These are phyloP conservation scores for Lampris megalopsis DNA, from an alignment of 2,113 vertebrate species.

Conservation along the genomic window DNA sequence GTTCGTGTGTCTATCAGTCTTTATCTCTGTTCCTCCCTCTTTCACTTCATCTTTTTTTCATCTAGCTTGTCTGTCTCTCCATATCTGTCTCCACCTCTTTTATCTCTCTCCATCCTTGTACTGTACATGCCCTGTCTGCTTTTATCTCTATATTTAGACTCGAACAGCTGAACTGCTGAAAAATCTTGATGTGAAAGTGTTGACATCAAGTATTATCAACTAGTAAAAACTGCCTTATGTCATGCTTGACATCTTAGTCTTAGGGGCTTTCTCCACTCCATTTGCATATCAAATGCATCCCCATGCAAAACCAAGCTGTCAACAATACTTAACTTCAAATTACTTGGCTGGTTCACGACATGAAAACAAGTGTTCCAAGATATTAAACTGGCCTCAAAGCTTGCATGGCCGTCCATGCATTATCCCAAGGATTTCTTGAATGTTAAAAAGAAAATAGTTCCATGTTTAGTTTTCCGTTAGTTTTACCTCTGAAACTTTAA, in stretches of 20 bases:
- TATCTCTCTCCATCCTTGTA: too few species aligned
- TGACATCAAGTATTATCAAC: not conserved
- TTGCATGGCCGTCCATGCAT: not conserved
- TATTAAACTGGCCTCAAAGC: constrained; percentile 10
- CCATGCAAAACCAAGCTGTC: constrained; percentile 51
- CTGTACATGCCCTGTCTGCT: not conserved
- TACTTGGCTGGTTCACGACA: constrained; percentile 20
- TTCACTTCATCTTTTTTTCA: too few species aligned
- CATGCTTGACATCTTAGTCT: constrained; percentile 15
- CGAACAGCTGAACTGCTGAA: not conserved
- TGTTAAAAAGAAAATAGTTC: too few species aligned
- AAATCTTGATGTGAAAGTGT: constrained; percentile 11
- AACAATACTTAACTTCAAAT: constrained; percentile 50
- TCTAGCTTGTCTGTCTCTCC: too few species aligned
- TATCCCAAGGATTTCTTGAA: not conserved
- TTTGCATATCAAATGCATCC: constrained; percentile 66
- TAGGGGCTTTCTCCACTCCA: constrained; percentile 29
- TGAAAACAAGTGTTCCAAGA: constrained; percentile 48
- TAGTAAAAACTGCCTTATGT: constrained; percentile 32
- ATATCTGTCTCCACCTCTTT: too few species aligned
- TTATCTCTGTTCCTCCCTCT: too few species aligned
- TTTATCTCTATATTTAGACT: not conserved
- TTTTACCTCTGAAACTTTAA: too few species aligned
- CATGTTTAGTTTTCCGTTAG: too few species aligned
- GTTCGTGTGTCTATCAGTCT: too few species aligned